Evolutionary conservation across 2,888 invertebrate species (phyloP).

Genomic region (Arge pagana): DNA sequence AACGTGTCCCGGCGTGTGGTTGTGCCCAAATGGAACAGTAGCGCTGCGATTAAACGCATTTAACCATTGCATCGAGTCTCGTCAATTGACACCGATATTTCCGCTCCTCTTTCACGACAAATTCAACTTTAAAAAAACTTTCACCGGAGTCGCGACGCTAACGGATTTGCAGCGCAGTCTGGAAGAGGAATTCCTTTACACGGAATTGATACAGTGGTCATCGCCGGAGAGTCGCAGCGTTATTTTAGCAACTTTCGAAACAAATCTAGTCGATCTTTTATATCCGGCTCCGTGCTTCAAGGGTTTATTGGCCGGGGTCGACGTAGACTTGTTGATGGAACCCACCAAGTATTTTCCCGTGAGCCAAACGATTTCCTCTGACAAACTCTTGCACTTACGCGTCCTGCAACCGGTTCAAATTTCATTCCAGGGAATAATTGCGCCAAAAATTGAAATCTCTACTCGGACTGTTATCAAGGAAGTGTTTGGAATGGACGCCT

Average conservation of each 20-base stretch:
- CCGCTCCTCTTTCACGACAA: conserved; percentile 74
- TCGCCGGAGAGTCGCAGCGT: conserved; percentile 52
- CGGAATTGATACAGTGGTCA: conserved; percentile 69
- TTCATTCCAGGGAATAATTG: conserved; percentile 66
- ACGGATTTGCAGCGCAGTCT: conserved; percentile 59
- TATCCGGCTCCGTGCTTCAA: conserved; percentile 64
- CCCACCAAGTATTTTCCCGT: conserved; percentile 71
- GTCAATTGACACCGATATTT: conserved; percentile 69
- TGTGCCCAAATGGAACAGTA: conserved; percentile 78
- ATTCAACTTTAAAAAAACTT: conserved; percentile 71
- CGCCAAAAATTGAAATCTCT: conserved; percentile 73
- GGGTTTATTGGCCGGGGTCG: conserved; percentile 64
- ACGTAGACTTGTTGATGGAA: conserved; percentile 71
- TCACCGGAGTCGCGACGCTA: conserved; percentile 56
- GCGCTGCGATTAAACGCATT: conserved; percentile 72
- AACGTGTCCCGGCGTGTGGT: conserved; percentile 85
- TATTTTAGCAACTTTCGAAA: conserved; percentile 68
- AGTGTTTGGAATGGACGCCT: conserved; percentile 49
- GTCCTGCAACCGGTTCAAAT: not conserved
- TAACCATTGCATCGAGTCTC: conserved; percentile 72
- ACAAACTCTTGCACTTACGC: not conserved
- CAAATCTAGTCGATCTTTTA: conserved; percentile 67
- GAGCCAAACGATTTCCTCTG: conserved; percentile 47
- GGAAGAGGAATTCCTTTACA: conserved; percentile 67
- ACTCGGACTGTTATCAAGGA: conserved; percentile 73